Evolutionary conservation across 2,888 invertebrate species (phyloP), one percentile per base, ranked within the genome.

Genomic region (Sepioteuthis lessoniana): DNA sequence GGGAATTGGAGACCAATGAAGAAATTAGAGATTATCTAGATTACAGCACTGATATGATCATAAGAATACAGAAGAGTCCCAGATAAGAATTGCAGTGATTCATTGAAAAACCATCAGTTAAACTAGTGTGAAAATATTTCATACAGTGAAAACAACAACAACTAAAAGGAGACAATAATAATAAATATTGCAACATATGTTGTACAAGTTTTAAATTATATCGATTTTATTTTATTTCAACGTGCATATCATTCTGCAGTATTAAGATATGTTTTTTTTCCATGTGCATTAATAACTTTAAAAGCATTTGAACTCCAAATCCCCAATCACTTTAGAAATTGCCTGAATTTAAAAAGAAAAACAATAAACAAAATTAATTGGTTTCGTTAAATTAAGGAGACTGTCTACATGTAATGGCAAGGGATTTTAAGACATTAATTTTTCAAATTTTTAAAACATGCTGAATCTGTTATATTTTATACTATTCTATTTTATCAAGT

Each of bases 281-380:
- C 8, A 35, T 76, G 10, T 42, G 16, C 76, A 76, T n/a, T 35
- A 76, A 76, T 76, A 76, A 76, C 76, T n/a, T 76, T 76, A 76
- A 76, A 76, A 76, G 76, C 76, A 76, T 76, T 76, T 76, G 35
- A 76, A 76, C 76, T n/a, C 76, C n/a, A n/a, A 76, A 76, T 76
- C 76, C 76, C 76, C 13, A 35, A 76, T 16, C 76, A 76, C 76
- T 76, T 76, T 76, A 76, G n/a, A 13, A 76, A 76, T 76, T 76
- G 76, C 76, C 76, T 35, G 10, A 1, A 76, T 35, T 35, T 35
- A 1, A 35, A n/a, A 76, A 13, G n/a, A 35, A 16, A 76, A 16
- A 76, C 16, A 76, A 55, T 13, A 16, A 35, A 76, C 0, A 31
- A 31, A 31, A 76, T 25, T 76, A 76, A 76, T 31, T 76, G 31